Base-by-base conservation (phyloP, 1,140 invertebrate species). In the Pinna nobilis region DNA sequence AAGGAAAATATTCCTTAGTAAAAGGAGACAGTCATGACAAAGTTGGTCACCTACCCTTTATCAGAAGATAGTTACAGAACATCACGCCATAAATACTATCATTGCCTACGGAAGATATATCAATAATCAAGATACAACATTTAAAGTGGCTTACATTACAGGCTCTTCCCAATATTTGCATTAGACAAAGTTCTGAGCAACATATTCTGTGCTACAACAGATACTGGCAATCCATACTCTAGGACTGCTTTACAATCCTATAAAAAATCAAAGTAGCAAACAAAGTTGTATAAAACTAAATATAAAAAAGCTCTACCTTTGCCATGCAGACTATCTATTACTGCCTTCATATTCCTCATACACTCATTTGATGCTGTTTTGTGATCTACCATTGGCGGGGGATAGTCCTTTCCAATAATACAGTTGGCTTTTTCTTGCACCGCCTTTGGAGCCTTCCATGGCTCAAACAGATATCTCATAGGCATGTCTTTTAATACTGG, bases 391-490 rank as follows among this genome's bases (percentile, higher is more conserved):
- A 90, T 89, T 15, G 87, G 89, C 41, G 74, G 41, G 2, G 90
- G 90, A 78, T 91, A 91, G 79, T 91, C 89, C 67, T 84, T 77
- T 1, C 90, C 89, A 55, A 91, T 85, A 32, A 91, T 80, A 78
- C 90, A 91, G 13, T 87, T 84, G 6, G 85, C 86, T 50, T 86
- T 83, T 63, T 89, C 78, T 76, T 91, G 90, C 7, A 91, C 75
- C 23, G 80, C 77, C 13, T 79, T 59, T 4, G 90, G 89, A 20
- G 90, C 90, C 76, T 88, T 89, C 90, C 90, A 91, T 0, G 90
- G 90, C 70, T 90, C 88, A 85, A 89, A 91, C 49, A 91, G 79
- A 65, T 89, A 91, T 69, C 88, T 84, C 32, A 88, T 50, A 23
- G 89, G 88, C 80, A 89, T 86, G 30, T 87, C 82, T 65, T 87